Evolutionary conservation across 2,797 vertebrate species (phyloP).

Genomic region (Monodelphis domestica): DNA sequence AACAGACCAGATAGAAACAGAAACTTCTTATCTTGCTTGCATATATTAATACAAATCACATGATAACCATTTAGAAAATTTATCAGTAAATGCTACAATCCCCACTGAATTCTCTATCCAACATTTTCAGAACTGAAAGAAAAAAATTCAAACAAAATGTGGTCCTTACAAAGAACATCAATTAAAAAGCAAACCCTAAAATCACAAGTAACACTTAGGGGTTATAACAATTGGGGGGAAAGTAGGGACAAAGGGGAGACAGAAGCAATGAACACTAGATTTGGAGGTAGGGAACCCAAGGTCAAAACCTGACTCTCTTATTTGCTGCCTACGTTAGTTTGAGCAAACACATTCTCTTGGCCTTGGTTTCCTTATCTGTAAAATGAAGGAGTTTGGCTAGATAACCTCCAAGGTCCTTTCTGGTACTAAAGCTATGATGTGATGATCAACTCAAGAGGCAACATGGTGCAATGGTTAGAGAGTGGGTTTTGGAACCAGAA

Average conservation of each 20-base stretch:
- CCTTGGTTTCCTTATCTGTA: background rate
- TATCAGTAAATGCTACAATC: conserved; percentile 18
- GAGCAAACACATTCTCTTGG: background rate
- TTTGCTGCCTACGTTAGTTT: background rate
- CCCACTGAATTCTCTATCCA: background rate
- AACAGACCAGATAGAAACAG: conserved; percentile 57
- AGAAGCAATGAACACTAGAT: background rate
- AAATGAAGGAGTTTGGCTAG: background rate
- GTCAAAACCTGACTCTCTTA: background rate
- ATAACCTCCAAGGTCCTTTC: background rate
- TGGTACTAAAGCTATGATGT: background rate
- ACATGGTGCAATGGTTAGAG: background rate
- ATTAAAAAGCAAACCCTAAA: too few relatives aligned
- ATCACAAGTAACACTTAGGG: too few relatives aligned
- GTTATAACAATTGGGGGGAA: conserved; percentile 34
- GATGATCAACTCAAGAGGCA: background rate
- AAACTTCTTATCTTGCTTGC: conserved; percentile 24
- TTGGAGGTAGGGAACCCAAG: background rate
- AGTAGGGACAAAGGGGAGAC: background rate
- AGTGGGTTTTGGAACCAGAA: background rate
- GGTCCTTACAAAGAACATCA: background rate
- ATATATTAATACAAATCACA: conserved; percentile 20
- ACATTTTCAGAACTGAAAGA: conserved; percentile 10
- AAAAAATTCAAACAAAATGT: background rate
- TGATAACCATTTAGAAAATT: conserved; percentile 49